phyloP scores from a whole-genome alignment of 2,113 vertebrate species.

The Nesoenas mayeri region DNA sequence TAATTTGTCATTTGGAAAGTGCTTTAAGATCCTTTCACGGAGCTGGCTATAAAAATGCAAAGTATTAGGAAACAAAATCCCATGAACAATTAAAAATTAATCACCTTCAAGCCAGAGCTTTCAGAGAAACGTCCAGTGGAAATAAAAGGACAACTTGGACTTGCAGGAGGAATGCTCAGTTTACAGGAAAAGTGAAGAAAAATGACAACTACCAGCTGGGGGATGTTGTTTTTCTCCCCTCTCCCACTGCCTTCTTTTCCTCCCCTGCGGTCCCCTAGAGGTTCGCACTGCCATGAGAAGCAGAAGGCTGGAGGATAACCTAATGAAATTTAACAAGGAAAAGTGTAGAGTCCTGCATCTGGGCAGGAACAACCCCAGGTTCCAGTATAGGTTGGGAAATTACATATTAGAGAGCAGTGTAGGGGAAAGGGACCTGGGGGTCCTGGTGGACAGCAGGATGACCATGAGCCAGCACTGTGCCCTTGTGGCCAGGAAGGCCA shows the following conservation, averaged over 20 bases:
- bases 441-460: too few species aligned
- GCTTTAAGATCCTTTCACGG: not conserved
- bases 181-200: not conserved
- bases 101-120: not conserved
- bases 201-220: not conserved
- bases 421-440: too few species aligned
- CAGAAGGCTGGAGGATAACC: not conserved
- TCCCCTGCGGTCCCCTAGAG: accelerated
- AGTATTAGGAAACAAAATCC: conserved; percentile 14
- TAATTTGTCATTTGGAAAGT: conserved; percentile 19
- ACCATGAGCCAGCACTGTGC: too few species aligned
- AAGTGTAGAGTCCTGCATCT: too few species aligned
- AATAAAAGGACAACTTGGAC: not conserved
- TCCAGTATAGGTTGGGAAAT: too few species aligned
- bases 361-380: too few species aligned
- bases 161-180: not conserved
- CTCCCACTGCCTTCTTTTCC: not conserved
- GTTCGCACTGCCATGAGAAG: not conserved
- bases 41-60: not conserved
- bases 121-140: not conserved
- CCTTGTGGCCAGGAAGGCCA: too few species aligned
- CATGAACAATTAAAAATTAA: conserved; percentile 17
- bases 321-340: too few species aligned
- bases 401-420: too few species aligned
- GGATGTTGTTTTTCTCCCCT: not conserved